Evolutionary conservation across 2,888 invertebrate species (phyloP), one percentile per base, ranked within the genome.

Genomic region (Tachina fera): DNA sequence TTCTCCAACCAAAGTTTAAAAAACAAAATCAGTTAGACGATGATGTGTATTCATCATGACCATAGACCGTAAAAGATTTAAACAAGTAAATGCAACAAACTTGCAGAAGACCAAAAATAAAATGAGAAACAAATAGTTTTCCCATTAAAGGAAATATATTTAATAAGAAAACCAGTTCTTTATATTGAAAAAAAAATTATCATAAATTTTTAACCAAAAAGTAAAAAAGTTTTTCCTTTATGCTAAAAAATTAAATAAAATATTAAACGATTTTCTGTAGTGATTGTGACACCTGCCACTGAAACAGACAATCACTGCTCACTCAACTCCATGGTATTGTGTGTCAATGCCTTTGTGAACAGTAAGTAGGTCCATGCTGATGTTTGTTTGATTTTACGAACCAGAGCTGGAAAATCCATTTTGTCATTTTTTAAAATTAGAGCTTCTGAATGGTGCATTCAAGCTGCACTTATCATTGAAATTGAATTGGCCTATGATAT

Each of bases 341-440:
- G 77, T 83, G 77, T 72, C 83, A 83, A 83, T 83, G 83, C 45
- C 71, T 77, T 45, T 49, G 13, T 19, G 19, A 67, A 61, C 49
- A 22, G n/a, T 6, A 3, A 16, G n/a, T 60, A 8, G 14, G 31
- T 47, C 56, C 19, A 56, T 72, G 60, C 9, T 75, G 43, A 8
- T n/a, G 22, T 67, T 14, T 43, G 14, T 58, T 67, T 67, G 16
- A 47, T 77, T 60, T 68, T 43, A 68, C 51, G 43, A 63, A n/a
- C 14, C 60, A 39, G 60, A n/a, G 9, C 4, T 60, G 60, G 60
- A n/a, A 60, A 60, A 60, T 9, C 22, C n/a, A 39, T 31, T 31
- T 31, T 3, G 0, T 0, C 31, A 31, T 3, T 4, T 31, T 31
- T 31, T 2, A 31, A 31, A 31, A 31, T 31, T 31, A 31, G 31